Base-by-base conservation (phyloP, 2,797 vertebrate species). In the Scolopax rusticola region DNA sequence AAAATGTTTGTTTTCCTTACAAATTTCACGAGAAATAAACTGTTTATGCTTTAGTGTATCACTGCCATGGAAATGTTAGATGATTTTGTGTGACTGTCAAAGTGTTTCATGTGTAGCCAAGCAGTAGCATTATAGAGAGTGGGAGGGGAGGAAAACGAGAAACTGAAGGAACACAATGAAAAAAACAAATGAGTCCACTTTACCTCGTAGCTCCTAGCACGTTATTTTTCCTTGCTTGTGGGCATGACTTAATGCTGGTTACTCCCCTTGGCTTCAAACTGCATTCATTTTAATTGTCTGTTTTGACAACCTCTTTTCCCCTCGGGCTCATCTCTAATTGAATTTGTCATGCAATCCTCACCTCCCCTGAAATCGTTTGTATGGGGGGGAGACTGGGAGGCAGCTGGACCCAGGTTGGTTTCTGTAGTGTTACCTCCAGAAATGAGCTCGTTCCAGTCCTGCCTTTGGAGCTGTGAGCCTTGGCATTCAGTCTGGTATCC, bases 51-150 rank as follows among this genome's bases (percentile, higher is more conserved):
- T n/a, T 64, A 89, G 65, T 80, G 80, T 96, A 96, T 97, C 73
- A 82, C 92, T 97, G 96, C 96, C 95, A 94, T 86, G 95, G 88
- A 96, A 97, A 96, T 89, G 81, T 86, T 96, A 97, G 96, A 96
- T 96, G 92, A 91, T 96, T 97, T 97, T 97, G 91, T 95, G 85
- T 94, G 90, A 75, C 79, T 77, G 15, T 95, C 88, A 89, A 90
- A 97, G 80, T 41, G 92, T 97, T 97, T 98, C 91, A 98, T 97
- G 93, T 86, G 73, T 76, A 89, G 97, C 97, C 97, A 98, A 96
- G 95, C 97, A 95, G 98, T 97, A 95, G 97, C 97, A 94, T 96
- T 95, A 43, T 48, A 87, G 85, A 93, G 90, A 97, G 89, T 82
- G 84, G 90, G 80, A 90, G 93, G 81, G 84, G 61, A 85, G 57